phyloP scores from a whole-genome alignment of 1,140 invertebrate species.

The Lepidurus packardi region DNA sequence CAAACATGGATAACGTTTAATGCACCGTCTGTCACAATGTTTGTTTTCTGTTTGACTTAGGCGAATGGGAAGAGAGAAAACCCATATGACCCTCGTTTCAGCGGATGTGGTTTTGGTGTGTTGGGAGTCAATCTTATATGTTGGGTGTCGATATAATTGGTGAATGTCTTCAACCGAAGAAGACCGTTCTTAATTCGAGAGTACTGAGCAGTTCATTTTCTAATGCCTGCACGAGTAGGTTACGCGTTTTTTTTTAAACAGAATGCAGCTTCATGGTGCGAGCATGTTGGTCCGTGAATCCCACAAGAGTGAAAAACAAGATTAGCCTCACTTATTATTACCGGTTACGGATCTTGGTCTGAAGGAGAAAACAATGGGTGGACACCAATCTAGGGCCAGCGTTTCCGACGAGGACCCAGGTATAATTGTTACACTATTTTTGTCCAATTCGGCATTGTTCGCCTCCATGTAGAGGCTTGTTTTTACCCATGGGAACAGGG shows the following conservation, averaged over 20 bases:
- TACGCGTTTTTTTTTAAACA: background rate
- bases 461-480: background rate
- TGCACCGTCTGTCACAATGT: background rate
- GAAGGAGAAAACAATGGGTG: background rate
- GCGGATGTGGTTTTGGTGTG: background rate
- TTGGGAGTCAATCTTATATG: background rate
- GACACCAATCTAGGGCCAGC: background rate
- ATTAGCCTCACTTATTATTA: background rate
- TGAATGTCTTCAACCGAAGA: background rate
- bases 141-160: background rate
- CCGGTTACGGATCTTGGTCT: background rate
- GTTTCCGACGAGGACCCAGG: background rate
- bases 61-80: background rate
- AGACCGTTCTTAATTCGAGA: background rate
- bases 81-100: background rate
- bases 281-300: background rate
- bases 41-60: background rate
- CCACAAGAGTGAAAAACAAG: background rate
- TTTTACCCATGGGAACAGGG: background rate
- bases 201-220: background rate
- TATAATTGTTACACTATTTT: background rate
- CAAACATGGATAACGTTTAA: background rate
- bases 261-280: background rate
- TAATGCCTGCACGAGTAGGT: background rate
- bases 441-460: background rate